phyloP scores from a whole-genome alignment of 2,797 vertebrate genomes.

The Borostomias antarcticus region DNA sequence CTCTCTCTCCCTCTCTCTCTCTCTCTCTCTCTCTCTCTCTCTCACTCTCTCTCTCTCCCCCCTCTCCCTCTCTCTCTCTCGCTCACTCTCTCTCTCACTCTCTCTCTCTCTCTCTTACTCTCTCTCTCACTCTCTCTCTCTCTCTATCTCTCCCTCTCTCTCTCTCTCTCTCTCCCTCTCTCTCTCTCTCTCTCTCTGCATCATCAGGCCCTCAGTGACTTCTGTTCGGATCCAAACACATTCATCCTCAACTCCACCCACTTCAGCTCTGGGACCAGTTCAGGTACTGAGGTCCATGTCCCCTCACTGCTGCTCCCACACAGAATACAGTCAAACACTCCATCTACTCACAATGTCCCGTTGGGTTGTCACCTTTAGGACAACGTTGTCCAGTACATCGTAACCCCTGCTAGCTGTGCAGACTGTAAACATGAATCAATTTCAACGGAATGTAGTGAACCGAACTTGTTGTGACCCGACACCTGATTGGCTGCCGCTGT shows the following conservation, averaged over 20 bases:
- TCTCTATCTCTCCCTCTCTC: not conserved
- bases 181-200: constrained; percentile 25
- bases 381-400: too few species aligned
- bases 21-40: not conserved
- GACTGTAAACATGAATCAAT: not conserved
- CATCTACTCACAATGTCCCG: not conserved
- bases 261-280: constrained; percentile 81
- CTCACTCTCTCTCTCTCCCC: constrained; percentile 35
- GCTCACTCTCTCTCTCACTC: constrained; percentile 24
- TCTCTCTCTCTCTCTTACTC: constrained; percentile 1
- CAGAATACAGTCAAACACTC: not conserved
- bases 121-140: constrained; percentile 20
- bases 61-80: constrained; percentile 12
- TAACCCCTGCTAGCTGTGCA: too few species aligned
- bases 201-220: constrained; percentile 87
- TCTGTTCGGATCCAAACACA: constrained; percentile 86
- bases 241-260: constrained; percentile 89
- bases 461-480: not conserved
- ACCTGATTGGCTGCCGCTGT: constrained; percentile 28
- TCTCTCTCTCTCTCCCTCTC: constrained; percentile 32
- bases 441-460: not conserved
- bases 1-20: not conserved
- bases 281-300: constrained; percentile 75
- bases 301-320: not conserved
- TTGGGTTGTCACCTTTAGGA: too few species aligned